These are phyloP conservation scores for Torymus tubicola DNA, from an alignment of 2,888 invertebrate genomes.

Conservation along the genomic window DNA sequence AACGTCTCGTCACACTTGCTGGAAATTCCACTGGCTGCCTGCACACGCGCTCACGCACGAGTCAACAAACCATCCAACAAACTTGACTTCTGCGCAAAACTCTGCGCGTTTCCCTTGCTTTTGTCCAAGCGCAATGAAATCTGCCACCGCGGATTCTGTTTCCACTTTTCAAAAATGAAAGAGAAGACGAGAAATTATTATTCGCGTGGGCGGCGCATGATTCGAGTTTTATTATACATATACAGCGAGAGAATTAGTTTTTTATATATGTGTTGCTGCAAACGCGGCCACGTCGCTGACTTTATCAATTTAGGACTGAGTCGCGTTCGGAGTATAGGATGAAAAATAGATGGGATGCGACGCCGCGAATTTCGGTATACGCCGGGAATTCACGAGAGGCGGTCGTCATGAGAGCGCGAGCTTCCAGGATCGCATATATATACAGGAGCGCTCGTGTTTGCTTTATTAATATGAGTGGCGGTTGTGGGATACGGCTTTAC, in stretches of 20 bases:
- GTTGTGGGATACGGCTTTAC: background rate
- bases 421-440: conserved; percentile 5
- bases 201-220: conserved; percentile 1
- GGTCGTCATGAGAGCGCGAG: background rate
- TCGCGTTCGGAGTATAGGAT: background rate
- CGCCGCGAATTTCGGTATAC: conserved; percentile 23
- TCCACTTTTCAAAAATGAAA: too few species aligned
- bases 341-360: background rate
- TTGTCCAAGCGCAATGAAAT: too few species aligned
- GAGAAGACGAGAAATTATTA: conserved; percentile 17
- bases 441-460: background rate
- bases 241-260: conserved; percentile 12
- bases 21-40: too few species aligned
- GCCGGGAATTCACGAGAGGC: conserved; percentile 15
- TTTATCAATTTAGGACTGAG: conserved; percentile 35
- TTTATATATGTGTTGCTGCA: conserved; percentile 8
- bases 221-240: too few species aligned
- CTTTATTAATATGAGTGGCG: conserved; percentile 25
- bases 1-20: too few species aligned
- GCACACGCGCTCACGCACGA: too few species aligned
- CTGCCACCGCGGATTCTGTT: too few species aligned
- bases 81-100: too few species aligned
- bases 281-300: conserved; percentile 13
- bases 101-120: too few species aligned
- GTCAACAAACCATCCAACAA: too few species aligned